A percentile compares a stretch with the other conserved stretches of the same genome.
These are phyloP conservation scores for Steatornis caripensis DNA, from an alignment of 2,113 vertebrate genomes.

Conservation along the genomic window DNA sequence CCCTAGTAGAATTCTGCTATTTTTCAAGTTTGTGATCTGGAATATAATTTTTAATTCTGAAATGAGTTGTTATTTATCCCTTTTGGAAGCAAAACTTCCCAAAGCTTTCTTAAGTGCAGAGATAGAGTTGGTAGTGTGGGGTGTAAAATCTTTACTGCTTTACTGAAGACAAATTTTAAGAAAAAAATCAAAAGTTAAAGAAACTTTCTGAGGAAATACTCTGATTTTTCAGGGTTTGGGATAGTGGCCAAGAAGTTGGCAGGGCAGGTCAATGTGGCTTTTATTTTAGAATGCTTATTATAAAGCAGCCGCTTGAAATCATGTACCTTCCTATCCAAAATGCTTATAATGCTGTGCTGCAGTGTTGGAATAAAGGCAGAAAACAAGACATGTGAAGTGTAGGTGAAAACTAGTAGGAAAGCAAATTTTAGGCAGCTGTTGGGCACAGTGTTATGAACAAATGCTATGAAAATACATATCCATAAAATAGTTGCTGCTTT, in stretches of 20 bases:
- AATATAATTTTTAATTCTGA: background rate
- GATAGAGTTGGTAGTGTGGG: background rate
- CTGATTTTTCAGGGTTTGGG: background rate
- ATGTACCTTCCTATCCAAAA: background rate
- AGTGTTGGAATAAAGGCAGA: background rate
- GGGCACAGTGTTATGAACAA: background rate
- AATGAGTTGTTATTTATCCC: background rate
- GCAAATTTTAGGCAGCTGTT: background rate
- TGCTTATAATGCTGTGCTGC: background rate
- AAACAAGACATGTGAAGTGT: background rate
- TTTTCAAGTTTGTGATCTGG: background rate
- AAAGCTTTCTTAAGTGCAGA: background rate
- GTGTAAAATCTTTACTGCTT: background rate
- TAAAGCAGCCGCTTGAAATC: background rate
- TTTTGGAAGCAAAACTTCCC: background rate
- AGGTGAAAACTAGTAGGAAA: background rate
- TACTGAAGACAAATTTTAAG: background rate
- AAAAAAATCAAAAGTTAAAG: background rate
- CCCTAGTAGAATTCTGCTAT: background rate
- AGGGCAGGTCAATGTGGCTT: accelerated
- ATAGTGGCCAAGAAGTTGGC: background rate
- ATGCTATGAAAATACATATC: background rate
- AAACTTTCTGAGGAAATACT: background rate
- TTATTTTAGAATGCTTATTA: background rate
- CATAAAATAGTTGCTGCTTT: background rate